Base-by-base conservation (phyloP, 1,140 invertebrate species). In the Brachionus angularis region DNA sequence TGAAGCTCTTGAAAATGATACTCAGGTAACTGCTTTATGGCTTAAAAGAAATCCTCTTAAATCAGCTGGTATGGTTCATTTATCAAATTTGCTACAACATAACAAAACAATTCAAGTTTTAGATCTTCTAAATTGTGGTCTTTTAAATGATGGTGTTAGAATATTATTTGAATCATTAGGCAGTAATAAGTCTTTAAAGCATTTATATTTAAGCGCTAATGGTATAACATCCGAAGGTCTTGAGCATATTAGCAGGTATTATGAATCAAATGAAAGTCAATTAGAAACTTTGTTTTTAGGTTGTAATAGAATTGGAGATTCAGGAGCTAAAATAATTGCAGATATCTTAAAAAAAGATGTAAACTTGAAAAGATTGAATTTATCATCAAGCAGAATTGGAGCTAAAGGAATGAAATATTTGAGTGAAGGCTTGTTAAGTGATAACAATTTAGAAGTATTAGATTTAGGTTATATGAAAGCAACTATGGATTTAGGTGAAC, bases 391-490 rank as follows among this genome's bases (percentile, higher is more conserved):
- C 31, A 29, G 67, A 34, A 70, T 70, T 12, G 67, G 67, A 2
- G 3, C 10, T 25, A 25, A 70, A 5, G 67, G 67, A 12, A 33
- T 52, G 18, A 50, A 46, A 16, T 42, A n/a, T 52, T 44, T 70
- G 29, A 10, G n/a, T 12, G 46, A 70, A 42, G 25, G 23, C 23
- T 8, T 70, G 5, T 5, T 21, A 23, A 23, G 12, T 36, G 29
- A 70, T 42, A n/a, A 12, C 14, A 44, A 25, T 5, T 39, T 70
- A 16, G 1, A 27, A 47, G 5, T 12, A 16, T 70, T 70, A 7
- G 42, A 70, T 36, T 14, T 70, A 14, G 67, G 67, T 27, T 70
- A 70, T 39, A 52, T 70, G 47, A 50, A 44, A 70, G 46, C 67
- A 12, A 70, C 39, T 14, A 53, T 70, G 23, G 46, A 50, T 18